Base-by-base conservation (phyloP, 2,888 invertebrate species). In the Incurvaria masculella region DNA sequence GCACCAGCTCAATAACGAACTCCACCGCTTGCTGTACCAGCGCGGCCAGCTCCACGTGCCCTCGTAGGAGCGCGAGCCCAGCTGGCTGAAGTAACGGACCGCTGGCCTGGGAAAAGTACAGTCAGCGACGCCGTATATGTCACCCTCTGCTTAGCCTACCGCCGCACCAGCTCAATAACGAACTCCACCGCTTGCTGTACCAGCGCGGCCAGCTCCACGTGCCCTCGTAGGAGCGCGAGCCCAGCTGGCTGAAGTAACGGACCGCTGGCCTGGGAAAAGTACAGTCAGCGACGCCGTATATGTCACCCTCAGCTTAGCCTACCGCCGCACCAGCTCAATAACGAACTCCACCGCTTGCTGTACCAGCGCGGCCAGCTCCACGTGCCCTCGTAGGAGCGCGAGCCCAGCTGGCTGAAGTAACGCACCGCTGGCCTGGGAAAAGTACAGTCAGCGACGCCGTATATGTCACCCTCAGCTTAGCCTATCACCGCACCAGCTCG, bases 21-120 rank as follows among this genome's bases (percentile, higher is more conserved):
- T 85, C 85, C 10, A 85, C 79, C 1, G 76, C 70, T 19, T 74
- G 75, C 2, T 74, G 71, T 53, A 80, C 72, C 1, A 85, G 68
- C 6, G 80, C 84, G 1, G 83, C 83, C 2, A 85, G 68, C 80
- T 81, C 84, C 84, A 85, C 1, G 79, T 69, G 17, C 83, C 83
- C 54, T 82, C 82, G 47, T 73, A 75, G 0, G 71, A 69, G 17
- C 74, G 72, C 51, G 70, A 73, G 11, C 78, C 78, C 2, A 78
- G 63, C 56, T 74, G 72, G 50, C 60, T 62, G 52, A 69, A 75
- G 56, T 70, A 68, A 3, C 42, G 42, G 17, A 42, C 16, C 21
- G 21, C 42, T 8, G 42, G 42, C 21, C 42, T 42, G 42, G 2
- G 6, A 21, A n/a, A n/a, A n/a, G n/a, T n/a, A n/a, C n/a, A n/a